A percentile compares a stretch with the other conserved stretches of the same genome.
Evolutionary conservation across 2,888 invertebrate species (phyloP).

Genomic region (Trachelus troglodyta): DNA sequence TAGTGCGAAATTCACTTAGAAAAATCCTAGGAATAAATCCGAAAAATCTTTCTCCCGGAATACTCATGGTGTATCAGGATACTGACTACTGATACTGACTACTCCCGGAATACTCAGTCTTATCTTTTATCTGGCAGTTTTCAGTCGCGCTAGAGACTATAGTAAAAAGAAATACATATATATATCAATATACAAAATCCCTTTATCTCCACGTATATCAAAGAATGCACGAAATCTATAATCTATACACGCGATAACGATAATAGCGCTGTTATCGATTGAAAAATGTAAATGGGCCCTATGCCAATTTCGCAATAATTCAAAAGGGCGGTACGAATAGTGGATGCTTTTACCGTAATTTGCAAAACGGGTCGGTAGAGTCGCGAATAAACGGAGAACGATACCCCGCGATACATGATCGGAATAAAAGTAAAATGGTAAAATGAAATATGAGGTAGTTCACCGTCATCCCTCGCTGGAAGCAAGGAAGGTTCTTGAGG

Average conservation of each 20-base stretch:
- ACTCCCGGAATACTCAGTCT: too few species aligned
- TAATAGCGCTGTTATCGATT: not conserved
- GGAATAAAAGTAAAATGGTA: not conserved
- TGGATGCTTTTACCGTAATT: constrained; percentile 29
- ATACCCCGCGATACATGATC: not conserved
- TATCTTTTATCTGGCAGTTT: not conserved
- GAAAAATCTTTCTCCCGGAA: not conserved
- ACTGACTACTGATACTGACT: too few species aligned
- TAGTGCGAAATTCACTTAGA: not conserved
- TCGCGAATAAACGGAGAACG: not conserved
- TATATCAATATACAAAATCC: too few species aligned
- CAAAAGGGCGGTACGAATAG: not conserved
- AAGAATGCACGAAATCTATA: not conserved
- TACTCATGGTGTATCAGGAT: not conserved
- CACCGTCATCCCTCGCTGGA: not conserved
- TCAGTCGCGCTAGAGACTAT: not conserved
- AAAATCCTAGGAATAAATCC: not conserved
- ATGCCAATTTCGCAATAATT: not conserved
- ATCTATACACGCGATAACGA: not conserved
- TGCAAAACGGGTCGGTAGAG: constrained; percentile 6
- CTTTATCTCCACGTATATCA: not conserved
- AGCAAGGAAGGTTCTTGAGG: not conserved
- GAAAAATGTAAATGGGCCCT: not conserved
- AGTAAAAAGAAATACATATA: not conserved
- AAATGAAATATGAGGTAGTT: not conserved